phyloP scores from a whole-genome alignment of 2,113 vertebrate genomes.

The Heterochromis multidens region DNA sequence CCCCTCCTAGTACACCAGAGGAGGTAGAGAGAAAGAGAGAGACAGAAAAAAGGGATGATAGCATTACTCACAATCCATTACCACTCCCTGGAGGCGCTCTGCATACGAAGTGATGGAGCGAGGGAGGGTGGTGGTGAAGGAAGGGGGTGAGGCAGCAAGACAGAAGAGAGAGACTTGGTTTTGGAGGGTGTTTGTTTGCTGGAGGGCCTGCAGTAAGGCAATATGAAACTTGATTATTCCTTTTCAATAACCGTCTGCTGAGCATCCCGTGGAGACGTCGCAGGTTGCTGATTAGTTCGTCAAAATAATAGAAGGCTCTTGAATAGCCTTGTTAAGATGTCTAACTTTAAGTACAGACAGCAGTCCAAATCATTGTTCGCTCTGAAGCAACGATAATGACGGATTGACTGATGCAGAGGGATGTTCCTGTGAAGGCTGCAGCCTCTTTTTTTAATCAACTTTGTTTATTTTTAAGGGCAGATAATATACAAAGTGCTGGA shows the following conservation, averaged over 20 bases:
- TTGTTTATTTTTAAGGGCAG: constrained; percentile 52
- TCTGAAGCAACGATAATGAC: constrained; percentile 26
- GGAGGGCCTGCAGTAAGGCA: constrained; percentile 24
- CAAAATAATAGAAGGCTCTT: constrained; percentile 36
- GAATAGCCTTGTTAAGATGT: constrained; percentile 50
- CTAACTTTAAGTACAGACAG: constrained; percentile 34
- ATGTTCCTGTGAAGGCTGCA: neutral
- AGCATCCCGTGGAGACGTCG: constrained; percentile 34
- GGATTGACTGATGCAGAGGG: constrained; percentile 25
- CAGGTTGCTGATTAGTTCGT: constrained; percentile 49
- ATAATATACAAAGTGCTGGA: constrained; percentile 64
- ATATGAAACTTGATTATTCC: constrained; percentile 67
- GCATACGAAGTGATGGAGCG: constrained; percentile 38
- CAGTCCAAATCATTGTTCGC: constrained; percentile 7
- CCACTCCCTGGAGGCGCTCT: constrained; percentile 59
- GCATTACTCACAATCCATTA: constrained; percentile 78
- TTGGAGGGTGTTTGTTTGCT: constrained; percentile 42
- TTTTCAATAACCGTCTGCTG: constrained; percentile 59
- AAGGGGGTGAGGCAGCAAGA: neutral
- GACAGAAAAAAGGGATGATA: constrained; percentile 48
- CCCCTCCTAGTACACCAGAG: constrained; percentile 14
- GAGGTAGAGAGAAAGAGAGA: constrained; percentile 24
- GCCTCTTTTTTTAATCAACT: constrained; percentile 8
- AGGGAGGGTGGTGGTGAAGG: neutral
- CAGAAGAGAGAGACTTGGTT: neutral